phyloP scores from a whole-genome alignment of 2,888 invertebrate species.

The Charanyca ferruginea region DNA sequence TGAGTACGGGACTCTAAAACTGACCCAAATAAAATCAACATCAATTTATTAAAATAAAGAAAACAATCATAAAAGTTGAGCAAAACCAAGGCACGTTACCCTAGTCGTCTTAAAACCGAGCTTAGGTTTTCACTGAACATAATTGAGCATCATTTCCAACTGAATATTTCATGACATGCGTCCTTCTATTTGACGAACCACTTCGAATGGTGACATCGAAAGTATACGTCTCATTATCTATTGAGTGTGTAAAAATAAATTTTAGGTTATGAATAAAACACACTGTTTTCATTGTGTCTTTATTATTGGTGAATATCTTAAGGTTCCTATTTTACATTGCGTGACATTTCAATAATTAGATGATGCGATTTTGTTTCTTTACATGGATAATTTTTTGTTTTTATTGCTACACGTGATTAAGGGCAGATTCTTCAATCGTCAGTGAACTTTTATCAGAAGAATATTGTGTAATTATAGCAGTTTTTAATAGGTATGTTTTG shows the following conservation, averaged over 20 bases:
- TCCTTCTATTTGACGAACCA: slow-evolving; percentile 39
- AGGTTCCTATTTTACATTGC: not conserved
- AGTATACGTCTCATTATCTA: slow-evolving; percentile 38
- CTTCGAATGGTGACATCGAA: slow-evolving; percentile 50
- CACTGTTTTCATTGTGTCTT: slow-evolving; percentile 30
- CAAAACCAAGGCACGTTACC: slow-evolving; percentile 1
- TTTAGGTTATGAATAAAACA: slow-evolving; percentile 55
- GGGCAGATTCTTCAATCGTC: no score
- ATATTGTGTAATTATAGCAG: no score
- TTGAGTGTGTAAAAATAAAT: slow-evolving; percentile 35
- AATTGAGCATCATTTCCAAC: slow-evolving; percentile 40
- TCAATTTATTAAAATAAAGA: not conserved
- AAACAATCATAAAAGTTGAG: not conserved
- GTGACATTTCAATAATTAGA: slow-evolving; percentile 18
- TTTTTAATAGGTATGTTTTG: no score
- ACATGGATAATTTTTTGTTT: no score
- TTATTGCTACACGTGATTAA: no score
- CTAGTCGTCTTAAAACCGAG: slow-evolving; percentile 13
- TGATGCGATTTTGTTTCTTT: not conserved
- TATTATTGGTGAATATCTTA: slow-evolving; percentile 43
- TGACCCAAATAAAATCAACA: no score
- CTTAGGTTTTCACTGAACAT: slow-evolving; percentile 39
- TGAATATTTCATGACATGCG: slow-evolving; percentile 55
- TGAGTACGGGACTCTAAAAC: no score
- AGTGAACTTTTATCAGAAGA: no score